These are phyloP conservation scores for Microcebus jonahi DNA, from an alignment of 2,113 vertebrate genomes.

Conservation along the genomic window DNA sequence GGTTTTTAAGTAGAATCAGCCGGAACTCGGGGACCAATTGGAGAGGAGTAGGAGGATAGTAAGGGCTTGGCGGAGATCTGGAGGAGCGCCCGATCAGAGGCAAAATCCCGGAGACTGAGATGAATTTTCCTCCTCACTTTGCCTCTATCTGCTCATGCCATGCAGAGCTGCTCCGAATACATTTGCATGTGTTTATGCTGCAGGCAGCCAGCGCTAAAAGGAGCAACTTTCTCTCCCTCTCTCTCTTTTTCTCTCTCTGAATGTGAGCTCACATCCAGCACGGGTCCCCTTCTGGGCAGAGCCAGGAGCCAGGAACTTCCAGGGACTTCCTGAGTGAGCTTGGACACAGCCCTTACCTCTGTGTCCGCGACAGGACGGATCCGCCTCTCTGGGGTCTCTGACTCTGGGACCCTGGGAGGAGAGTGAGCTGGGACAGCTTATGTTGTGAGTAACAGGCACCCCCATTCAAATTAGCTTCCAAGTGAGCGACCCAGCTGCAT, in stretches of 20 bases:
- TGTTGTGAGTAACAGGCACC: background rate
- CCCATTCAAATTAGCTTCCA: background rate
- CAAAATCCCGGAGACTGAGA: constrained; percentile 43
- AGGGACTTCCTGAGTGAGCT: background rate
- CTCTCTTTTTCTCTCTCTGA: background rate
- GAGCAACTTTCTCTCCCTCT: constrained; percentile 33
- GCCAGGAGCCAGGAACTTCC: background rate
- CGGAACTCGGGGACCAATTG: background rate
- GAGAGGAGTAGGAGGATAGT: background rate
- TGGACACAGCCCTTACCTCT: background rate
- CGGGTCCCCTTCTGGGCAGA: background rate
- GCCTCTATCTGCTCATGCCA: constrained; percentile 63
- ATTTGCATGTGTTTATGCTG: constrained; percentile 71
- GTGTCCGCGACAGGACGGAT: background rate
- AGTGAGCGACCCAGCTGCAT: background rate
- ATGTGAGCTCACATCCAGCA: background rate
- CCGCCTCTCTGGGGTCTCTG: background rate
- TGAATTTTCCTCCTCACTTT: constrained; percentile 45
- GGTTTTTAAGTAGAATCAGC: background rate
- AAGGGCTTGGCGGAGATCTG: background rate
- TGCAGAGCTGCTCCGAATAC: constrained; percentile 66
- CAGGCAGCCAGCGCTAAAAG: constrained; percentile 56
- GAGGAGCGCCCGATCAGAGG: background rate
- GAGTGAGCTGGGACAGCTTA: background rate
- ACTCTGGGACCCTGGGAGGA: background rate